Percentiles rank a stretch among this genome's conserved stretches.
These are phyloP conservation scores for Macrostomum lignano DNA, from an alignment of 1,140 invertebrate genomes.

Conservation along the genomic window DNA sequence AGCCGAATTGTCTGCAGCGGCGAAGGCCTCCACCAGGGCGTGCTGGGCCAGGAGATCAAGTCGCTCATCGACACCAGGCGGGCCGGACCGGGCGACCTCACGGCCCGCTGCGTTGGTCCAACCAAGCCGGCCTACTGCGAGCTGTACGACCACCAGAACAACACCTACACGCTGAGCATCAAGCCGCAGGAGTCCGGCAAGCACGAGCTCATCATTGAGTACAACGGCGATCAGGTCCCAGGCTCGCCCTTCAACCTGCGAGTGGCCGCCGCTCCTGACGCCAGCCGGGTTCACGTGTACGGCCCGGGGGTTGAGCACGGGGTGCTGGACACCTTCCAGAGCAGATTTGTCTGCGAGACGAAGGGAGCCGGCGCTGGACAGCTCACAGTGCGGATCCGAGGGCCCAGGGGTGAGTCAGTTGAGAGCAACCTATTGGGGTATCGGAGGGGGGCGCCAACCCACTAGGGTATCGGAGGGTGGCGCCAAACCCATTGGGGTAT, in stretches of 20 bases:
- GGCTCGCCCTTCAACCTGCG: too few species aligned
- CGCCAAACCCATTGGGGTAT: too few species aligned
- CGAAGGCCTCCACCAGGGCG: slow-evolving; percentile 55
- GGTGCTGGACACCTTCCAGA: slow-evolving; percentile 71
- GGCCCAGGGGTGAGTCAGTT: too few species aligned
- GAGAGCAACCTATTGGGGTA: too few species aligned
- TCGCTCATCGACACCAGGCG: slow-evolving; percentile 73
- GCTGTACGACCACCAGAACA: slow-evolving; percentile 82
- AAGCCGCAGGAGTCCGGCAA: slow-evolving; percentile 71
- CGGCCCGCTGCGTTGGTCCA: slow-evolving; percentile 76
- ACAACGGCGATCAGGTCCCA: slow-evolving; percentile 43
- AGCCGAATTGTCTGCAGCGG: slow-evolving; percentile 67
- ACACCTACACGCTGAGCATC: slow-evolving; percentile 72
- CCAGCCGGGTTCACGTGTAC: slow-evolving; percentile 46
- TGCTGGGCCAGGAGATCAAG: slow-evolving; percentile 65
- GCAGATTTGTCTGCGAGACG: too few species aligned
- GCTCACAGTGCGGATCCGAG: too few species aligned
- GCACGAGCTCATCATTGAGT: slow-evolving; percentile 69
- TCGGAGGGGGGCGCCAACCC: too few species aligned
- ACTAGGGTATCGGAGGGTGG: too few species aligned
- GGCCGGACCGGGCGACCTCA: slow-evolving; percentile 63
- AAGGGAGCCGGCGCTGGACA: too few species aligned
- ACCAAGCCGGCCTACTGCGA: slow-evolving; percentile 62
- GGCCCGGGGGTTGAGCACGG: slow-evolving; percentile 84
- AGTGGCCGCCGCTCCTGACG: slow-evolving; percentile 75